Percentiles rank a stretch among this genome's conserved stretches.
phyloP scores from a whole-genome alignment of 2,888 invertebrate species.

The Rhagonycha fulva region DNA sequence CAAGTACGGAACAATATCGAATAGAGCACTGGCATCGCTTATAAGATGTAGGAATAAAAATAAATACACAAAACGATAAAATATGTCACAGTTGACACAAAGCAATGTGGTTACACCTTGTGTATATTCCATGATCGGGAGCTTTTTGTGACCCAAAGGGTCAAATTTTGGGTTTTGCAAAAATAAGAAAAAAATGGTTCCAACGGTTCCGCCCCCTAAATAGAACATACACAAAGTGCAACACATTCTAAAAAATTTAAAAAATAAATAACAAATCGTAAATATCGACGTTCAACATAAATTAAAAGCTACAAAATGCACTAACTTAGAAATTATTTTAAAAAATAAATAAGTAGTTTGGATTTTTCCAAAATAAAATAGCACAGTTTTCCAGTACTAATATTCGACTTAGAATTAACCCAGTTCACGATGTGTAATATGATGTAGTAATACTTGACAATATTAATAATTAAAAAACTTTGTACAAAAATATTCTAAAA shows the following conservation, averaged over 20 bases:
- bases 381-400: conserved; percentile 21
- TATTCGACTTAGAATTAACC: conserved; percentile 23
- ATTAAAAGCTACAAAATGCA: conserved; percentile 25
- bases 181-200: neutral
- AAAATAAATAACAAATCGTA: conserved; percentile 29
- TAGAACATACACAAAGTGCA: conserved; percentile 9
- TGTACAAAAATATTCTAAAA: conserved; percentile 41
- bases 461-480: conserved; percentile 41
- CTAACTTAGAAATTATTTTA: conserved; percentile 1
- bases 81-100: neutral
- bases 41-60: neutral
- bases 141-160: neutral
- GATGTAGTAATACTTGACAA: conserved; percentile 40
- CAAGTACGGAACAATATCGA: conserved; percentile 51
- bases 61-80: conserved; percentile 1
- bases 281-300: conserved; percentile 29
- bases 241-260: conserved; percentile 17
- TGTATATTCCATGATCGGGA: neutral
- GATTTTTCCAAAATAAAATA: neutral
- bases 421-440: conserved; percentile 34
- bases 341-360: neutral
- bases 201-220: conserved; percentile 5
- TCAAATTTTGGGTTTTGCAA: neutral
- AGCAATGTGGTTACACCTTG: neutral
- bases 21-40: conserved; percentile 44